These are phyloP conservation scores for Orchesellides sinensis DNA, from an alignment of 2,888 invertebrate species.

Conservation along the genomic window DNA sequence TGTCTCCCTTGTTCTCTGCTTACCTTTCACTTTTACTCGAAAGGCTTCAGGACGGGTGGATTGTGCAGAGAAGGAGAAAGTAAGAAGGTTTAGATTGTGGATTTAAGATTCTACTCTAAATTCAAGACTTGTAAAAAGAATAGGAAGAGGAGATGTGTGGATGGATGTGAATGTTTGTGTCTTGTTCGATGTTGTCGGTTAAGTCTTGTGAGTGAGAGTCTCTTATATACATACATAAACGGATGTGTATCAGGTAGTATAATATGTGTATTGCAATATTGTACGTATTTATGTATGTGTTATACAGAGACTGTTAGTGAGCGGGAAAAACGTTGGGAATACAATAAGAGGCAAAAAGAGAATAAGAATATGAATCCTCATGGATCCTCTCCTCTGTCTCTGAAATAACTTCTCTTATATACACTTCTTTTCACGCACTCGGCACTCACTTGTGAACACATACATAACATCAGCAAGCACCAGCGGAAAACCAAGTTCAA, in stretches of 20 bases:
- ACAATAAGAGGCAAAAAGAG: constrained; percentile 14
- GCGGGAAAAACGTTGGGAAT: not conserved
- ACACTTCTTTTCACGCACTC: constrained; percentile 40
- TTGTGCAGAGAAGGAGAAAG: no score
- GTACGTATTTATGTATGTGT: not conserved
- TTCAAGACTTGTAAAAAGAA: constrained; percentile 9
- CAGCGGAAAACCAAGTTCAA: not conserved
- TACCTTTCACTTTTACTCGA: constrained; percentile 19
- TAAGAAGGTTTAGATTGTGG: constrained; percentile 49
- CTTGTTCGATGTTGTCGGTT: constrained; percentile 49
- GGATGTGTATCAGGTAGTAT: no score
- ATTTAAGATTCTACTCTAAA: constrained; percentile 53
- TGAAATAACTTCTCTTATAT: constrained; percentile 43
- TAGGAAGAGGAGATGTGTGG: constrained; percentile 1
- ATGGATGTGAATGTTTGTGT: constrained; percentile 48
- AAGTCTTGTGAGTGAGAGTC: not conserved
- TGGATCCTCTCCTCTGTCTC: constrained; percentile 21
- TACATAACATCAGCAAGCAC: not conserved
- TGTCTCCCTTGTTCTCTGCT: constrained; percentile 19
- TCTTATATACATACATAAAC: not conserved
- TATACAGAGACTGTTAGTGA: not conserved
- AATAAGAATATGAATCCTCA: constrained; percentile 41
- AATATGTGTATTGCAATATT: not conserved
- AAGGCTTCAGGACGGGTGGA: constrained; percentile 4
- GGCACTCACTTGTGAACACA: not conserved